Base-by-base conservation (phyloP, 1,140 invertebrate genomes). In the Drosophila nasuta region DNA sequence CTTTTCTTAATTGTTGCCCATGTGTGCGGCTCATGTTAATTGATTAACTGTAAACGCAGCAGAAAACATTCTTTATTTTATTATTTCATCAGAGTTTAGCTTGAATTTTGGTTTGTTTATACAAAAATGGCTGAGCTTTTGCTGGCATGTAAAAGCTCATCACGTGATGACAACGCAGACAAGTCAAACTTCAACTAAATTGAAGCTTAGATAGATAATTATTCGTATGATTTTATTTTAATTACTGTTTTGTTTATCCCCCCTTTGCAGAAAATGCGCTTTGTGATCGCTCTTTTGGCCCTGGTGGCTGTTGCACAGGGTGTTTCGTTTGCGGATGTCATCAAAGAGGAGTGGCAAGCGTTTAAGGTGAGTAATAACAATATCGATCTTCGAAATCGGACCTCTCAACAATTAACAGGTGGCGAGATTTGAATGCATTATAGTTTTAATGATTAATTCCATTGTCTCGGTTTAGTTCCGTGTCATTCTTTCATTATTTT, bases 321-420 rank as follows among this genome's bases (percentile, higher is more conserved):
- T 10, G 93, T 96, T 54, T 95, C 95, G 48, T 95, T 96, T 85
- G 93, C 94, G 59, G 95, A 96, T 79, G 93, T 97, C 35, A 93
- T 96, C 10, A 92, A 93, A 69, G 95, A 96, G 92, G 96, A 97
- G 93, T 97, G 96, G 96, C 93, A 93, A 13, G 92, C 95, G 1
- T 97, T 95, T 91, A 97, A 97, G 95, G 96, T 96, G 94, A 93
- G 91, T 92, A 38, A 70, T 58, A 28, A 38, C 38, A 30, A 46
- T 41, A 58, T 30, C 28, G 20, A 41, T 8, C 4, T 43, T 38
- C 8, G 43, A 48, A 48, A 45, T 45, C 33, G n/a, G 3, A 62
- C 25, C n/a, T 8, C 28, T 52, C 4, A 20, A 35, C 57, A 48
- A 46, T 25, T 45, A 28, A 5, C 64, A 67, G 59, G 41, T 63